Percentiles rank a stretch among this genome's conserved stretches.
Evolutionary conservation across 1,140 invertebrate species (phyloP).

Genomic region (Ceratoteleas bidentatus): DNA sequence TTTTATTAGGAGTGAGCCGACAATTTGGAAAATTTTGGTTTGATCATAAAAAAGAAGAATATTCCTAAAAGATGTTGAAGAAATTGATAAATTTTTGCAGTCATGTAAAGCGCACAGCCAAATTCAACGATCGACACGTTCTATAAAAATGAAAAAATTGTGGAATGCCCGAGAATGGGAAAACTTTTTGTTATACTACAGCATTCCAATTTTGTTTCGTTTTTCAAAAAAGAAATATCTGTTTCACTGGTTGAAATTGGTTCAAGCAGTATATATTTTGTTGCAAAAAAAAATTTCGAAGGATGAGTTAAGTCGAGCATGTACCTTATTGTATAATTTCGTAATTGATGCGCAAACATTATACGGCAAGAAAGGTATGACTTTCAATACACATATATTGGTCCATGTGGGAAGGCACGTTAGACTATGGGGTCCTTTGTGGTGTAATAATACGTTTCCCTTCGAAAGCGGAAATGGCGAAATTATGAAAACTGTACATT

Average conservation of each 20-base stretch:
- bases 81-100: background rate
- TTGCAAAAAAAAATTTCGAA: constrained; percentile 1
- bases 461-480: constrained; percentile 1
- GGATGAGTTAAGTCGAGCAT: background rate
- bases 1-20: background rate
- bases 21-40: background rate
- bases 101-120: background rate
- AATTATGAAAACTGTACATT: background rate
- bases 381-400: background rate
- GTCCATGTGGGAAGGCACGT: background rate
- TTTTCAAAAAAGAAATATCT: background rate
- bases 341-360: background rate
- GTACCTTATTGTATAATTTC: background rate
- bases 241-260: background rate
- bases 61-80: background rate
- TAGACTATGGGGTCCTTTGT: background rate
- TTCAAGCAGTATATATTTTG: background rate
- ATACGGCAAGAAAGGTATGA: background rate
- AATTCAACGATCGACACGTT: background rate
- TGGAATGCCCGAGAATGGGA: constrained; percentile 2
- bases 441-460: background rate
- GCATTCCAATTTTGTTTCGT: background rate
- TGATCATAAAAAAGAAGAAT: background rate
- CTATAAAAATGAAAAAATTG: background rate
- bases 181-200: background rate